A percentile compares a stretch with the other conserved stretches of the same genome.
These are phyloP conservation scores for Pitta sordida DNA, from an alignment of 2,113 vertebrate species.

Conservation along the genomic window DNA sequence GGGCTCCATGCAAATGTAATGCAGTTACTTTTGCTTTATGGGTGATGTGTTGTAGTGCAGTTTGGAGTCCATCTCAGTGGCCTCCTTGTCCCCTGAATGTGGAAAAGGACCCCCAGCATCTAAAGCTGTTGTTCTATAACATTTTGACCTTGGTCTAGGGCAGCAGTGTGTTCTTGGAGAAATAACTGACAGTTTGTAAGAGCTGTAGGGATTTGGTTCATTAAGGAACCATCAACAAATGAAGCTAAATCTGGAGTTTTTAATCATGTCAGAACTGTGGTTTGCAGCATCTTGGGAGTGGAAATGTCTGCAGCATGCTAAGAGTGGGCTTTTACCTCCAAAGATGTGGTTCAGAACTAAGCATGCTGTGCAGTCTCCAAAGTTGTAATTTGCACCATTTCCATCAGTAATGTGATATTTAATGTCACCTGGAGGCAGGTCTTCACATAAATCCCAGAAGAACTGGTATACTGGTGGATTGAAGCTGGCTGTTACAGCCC, in stretches of 20 bases:
- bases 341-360: not conserved
- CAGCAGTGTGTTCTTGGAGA: not conserved
- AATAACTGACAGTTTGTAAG: constrained; percentile 36
- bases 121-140: not conserved
- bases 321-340: not conserved
- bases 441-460: not conserved
- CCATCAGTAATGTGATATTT: not conserved
- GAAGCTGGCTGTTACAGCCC: not conserved
- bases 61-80: not conserved
- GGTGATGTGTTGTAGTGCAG: not conserved
- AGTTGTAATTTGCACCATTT: not conserved
- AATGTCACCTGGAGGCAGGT: not conserved
- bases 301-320: not conserved
- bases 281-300: not conserved
- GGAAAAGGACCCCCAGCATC: not conserved
- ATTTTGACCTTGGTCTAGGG: not conserved
- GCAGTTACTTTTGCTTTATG: not conserved
- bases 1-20: not conserved
- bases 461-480: not conserved
- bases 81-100: not conserved
- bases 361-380: not conserved
- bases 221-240: constrained; percentile 22
- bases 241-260: not conserved
- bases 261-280: not conserved
- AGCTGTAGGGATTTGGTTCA: not conserved